A percentile compares a stretch with the other conserved stretches of the same genome.
Conservation (phyloP, 1,140 invertebrate genomes). For the Rhizoglyphus robini region DNA sequence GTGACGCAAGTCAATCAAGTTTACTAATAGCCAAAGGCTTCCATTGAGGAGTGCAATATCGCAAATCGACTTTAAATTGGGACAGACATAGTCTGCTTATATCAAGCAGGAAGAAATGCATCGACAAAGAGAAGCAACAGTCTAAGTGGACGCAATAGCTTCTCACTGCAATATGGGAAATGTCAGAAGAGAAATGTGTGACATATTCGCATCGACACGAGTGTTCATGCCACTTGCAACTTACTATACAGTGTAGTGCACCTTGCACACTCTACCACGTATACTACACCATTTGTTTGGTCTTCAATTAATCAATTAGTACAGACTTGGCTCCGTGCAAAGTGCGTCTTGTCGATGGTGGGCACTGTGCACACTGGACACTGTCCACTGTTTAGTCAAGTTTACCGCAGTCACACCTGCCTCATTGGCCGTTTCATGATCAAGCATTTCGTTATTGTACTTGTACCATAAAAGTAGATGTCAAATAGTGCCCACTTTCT, state of each 20-base stretch:
- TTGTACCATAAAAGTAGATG: too few species aligned
- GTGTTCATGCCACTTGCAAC: too few species aligned
- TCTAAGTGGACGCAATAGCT: not conserved
- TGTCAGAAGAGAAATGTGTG: not conserved
- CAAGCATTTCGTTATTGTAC: too few species aligned
- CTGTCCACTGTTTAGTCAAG: too few species aligned
- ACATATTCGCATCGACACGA: not conserved
- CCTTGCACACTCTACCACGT: not conserved
- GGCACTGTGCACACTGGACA: too few species aligned
- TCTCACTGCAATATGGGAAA: too few species aligned
- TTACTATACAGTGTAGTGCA: too few species aligned
- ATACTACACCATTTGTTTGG: not conserved
- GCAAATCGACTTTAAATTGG: constrained; percentile 9
- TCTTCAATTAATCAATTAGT: not conserved
- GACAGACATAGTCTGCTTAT: not conserved
- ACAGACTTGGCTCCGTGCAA: too few species aligned
- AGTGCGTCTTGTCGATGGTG: too few species aligned
- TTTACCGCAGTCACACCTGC: too few species aligned
- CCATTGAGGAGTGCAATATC: not conserved
- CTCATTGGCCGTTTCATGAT: too few species aligned
- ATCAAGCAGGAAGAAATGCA: constrained; percentile 15
- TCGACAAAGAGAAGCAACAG: not conserved
- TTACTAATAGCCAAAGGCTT: not conserved
- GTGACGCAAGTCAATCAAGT: constrained; percentile 10
- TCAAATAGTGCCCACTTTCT: too few species aligned